Evolutionary conservation across 30 jellyfish, hydroid and myxozoan species (phyloP), one percentile per base, ranked within the genome.

Genomic region (Turritopsis dohrnii): DNA sequence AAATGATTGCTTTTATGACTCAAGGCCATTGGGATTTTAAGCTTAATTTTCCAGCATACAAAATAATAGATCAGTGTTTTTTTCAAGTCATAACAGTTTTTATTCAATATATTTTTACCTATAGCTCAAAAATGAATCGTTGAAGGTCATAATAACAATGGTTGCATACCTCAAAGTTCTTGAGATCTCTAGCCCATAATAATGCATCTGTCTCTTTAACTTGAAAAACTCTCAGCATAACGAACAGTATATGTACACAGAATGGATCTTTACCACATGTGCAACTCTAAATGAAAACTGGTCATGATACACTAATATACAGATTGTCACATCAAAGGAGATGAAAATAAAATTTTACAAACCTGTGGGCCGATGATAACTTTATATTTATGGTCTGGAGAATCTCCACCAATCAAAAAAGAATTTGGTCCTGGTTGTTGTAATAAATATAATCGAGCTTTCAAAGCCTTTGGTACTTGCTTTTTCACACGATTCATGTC

Each of bases 301-400:
- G n/a, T n/a, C n/a, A n/a, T n/a, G n/a, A n/a, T n/a, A n/a, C n/a
- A n/a, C n/a, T n/a, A n/a, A n/a, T n/a, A n/a, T n/a, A n/a, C n/a
- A n/a, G n/a, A n/a, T n/a, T n/a, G n/a, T n/a, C n/a, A n/a, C n/a
- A n/a, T n/a, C n/a, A n/a, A n/a, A n/a, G n/a, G n/a, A 75, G 9
- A 21, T 21, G 21, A 1, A 28, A 19, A n/a, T n/a, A n/a, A 53
- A 60, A 29, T n/a, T 17, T 30, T 21, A 16, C 81, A 80, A 65
- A 94, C 99, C 96, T 94, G 99, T 71, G 80, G 96, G 1, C 99
- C 99, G 75, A 94, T 86, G 1, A 94, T 88, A 52, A 94, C 99
- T 74, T 88, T 84, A 83, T 94, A 94, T 66, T 94, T 94, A 71
- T 94, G 96, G 71, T 94, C 99, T 21, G 99, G 96, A 7, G 99